Evolutionary conservation across 2,797 vertebrate genomes (phyloP), one percentile per base, ranked within the genome.

Genomic region (Hylomyscus alleni): DNA sequence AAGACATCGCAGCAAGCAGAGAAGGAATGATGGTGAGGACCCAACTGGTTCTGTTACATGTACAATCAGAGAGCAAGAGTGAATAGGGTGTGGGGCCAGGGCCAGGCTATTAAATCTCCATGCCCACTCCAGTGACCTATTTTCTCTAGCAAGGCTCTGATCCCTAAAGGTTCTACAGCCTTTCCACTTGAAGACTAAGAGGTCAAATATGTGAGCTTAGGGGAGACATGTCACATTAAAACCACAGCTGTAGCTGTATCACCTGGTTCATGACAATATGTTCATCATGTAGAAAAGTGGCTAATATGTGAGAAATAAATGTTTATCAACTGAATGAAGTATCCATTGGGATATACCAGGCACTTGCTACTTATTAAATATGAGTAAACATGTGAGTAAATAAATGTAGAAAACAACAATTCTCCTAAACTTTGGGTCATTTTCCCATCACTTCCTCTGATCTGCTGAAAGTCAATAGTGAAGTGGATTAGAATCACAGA

Each of bases 261-360:
- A 44, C 83, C 40, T 85, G 78, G 13, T 54, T 54, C 54, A 17
- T 15, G 29, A 15, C 22, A 6, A 0, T 75, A 37, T 67, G n/a
- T 76, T 84, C 20, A 85, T 17, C 19, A 76, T 56, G 52, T n/a
- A 92, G 54, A 58, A 72, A 31, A 47, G 40, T 20, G 12, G 65
- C 56, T 81, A 78, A 8, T 60, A 81, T 34, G 13, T 20, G n/a
- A 75, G 44, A 89, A n/a, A 19, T 77, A 69, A 44, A 44, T 87
- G 47, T 87, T 92, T 95, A 34, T 76, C 26, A 75, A 11, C 52
- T 80, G 47, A 95, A 62, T 19, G 58, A n/a, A 91, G 56, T 86
- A 60, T 62, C 56, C 29, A 11, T 87, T 89, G 76, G 50, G 22
- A 77, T 34, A 65, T 37, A 40, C 12, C 75, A 92, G 44, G 2